Percentiles rank a stretch among this genome's conserved stretches.
These are phyloP conservation scores for Adelphocoris suturalis DNA, from an alignment of 2,888 invertebrate species.

Conservation along the genomic window DNA sequence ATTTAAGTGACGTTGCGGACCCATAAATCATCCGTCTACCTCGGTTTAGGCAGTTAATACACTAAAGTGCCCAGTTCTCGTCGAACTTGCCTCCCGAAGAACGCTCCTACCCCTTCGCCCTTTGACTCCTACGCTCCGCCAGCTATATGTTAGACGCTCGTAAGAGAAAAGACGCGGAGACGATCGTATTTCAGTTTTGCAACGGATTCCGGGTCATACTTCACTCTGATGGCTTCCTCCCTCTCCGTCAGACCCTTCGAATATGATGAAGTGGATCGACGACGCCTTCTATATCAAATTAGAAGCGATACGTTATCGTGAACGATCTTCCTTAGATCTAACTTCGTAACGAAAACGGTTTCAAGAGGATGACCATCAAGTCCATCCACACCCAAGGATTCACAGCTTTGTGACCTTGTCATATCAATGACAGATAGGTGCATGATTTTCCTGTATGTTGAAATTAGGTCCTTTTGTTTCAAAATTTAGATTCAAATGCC, in stretches of 20 bases:
- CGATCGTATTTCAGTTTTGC: slow-evolving; percentile 35
- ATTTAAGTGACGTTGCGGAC: slow-evolving; percentile 25
- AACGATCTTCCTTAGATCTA: not conserved
- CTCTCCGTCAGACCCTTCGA: not conserved
- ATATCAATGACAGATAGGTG: too few species aligned
- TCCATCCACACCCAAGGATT: too few species aligned
- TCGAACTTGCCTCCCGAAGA: not conserved
- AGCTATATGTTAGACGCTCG: not conserved
- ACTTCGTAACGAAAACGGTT: not conserved
- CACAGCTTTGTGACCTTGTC: too few species aligned
- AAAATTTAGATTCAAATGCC: too few species aligned
- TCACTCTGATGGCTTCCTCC: not conserved
- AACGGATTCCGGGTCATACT: slow-evolving; percentile 2
- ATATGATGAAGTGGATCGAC: not conserved
- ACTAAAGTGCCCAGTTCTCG: slow-evolving; percentile 11
- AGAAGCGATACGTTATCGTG: not conserved
- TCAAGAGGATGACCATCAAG: too few species aligned
- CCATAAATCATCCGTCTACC: slow-evolving; percentile 24
- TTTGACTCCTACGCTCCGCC: not conserved
- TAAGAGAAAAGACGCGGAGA: not conserved
- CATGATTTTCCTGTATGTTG: too few species aligned
- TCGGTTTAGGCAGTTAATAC: slow-evolving; percentile 21
- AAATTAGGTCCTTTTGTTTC: too few species aligned
- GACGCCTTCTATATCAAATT: slow-evolving; percentile 8
- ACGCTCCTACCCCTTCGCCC: not conserved